Conservation (phyloP, 2,888 invertebrate genomes). For the Lumbricus terrestris region DNA sequence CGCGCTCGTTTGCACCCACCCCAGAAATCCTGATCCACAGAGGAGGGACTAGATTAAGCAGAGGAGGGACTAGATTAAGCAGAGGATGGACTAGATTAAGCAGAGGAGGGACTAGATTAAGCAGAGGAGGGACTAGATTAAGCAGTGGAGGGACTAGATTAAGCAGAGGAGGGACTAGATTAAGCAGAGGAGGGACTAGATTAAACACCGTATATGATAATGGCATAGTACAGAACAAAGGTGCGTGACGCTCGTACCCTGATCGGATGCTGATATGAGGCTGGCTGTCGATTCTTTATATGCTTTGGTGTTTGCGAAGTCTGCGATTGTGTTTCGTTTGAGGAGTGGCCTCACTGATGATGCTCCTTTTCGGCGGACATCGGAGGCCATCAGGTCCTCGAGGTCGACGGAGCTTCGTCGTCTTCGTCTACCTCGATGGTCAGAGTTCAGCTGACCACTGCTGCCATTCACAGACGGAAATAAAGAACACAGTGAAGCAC, state of each 20-base stretch:
- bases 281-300: slow-evolving; percentile 41
- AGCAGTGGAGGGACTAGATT: too few relatives aligned
- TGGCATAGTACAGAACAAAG: neutral
- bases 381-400: slow-evolving; percentile 55
- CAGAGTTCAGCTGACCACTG: slow-evolving; percentile 6
- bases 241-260: slow-evolving; percentile 15
- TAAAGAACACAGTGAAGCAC: neutral
- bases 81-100: too few relatives aligned
- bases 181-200: too few relatives aligned
- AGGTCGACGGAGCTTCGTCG: slow-evolving; percentile 54
- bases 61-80: too few relatives aligned
- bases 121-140: too few relatives aligned
- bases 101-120: too few relatives aligned
- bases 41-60: too few relatives aligned
- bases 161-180: too few relatives aligned
- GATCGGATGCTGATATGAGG: slow-evolving; percentile 36
- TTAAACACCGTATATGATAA: too few relatives aligned
- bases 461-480: neutral
- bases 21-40: too few relatives aligned
- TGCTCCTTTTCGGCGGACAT: slow-evolving; percentile 37
- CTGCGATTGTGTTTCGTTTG: slow-evolving; percentile 56
- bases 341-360: slow-evolving; percentile 41
- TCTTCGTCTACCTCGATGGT: slow-evolving; percentile 38
- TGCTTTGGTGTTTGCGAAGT: slow-evolving; percentile 50
- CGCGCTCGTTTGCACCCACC: too few relatives aligned